Evolutionary conservation across 1,140 invertebrate species (phyloP).

Genomic region (Papilio dardanus): DNA sequence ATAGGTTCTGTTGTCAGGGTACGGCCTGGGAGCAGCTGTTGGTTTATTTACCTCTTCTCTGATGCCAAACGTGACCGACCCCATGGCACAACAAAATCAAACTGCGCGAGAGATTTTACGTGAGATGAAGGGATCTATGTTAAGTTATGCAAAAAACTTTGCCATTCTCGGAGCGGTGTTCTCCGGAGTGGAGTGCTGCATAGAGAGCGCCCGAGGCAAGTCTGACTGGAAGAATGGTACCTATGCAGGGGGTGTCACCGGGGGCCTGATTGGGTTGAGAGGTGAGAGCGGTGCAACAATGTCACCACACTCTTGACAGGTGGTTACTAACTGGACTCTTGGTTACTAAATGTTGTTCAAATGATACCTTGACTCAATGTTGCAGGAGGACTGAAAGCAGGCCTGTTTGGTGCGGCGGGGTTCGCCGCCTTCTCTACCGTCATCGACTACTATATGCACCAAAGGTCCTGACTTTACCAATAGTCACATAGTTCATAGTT

Average conservation of each 20-base stretch:
- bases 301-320: too few relatives aligned
- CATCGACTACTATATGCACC: slow-evolving; percentile 97
- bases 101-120: slow-evolving; percentile 91
- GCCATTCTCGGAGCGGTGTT: slow-evolving; percentile 96
- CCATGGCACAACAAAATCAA: slow-evolving; percentile 90
- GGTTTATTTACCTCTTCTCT: slow-evolving; percentile 98
- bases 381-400: slow-evolving; percentile 96
- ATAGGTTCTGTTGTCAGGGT: slow-evolving; percentile 85
- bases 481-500: slow-evolving; percentile 35
- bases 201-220: slow-evolving; percentile 96
- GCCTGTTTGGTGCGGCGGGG: slow-evolving; percentile 94
- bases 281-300: slow-evolving; percentile 82
- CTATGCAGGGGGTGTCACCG: slow-evolving; percentile 95
- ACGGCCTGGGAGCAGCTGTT: slow-evolving; percentile 95
- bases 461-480: slow-evolving; percentile 48
- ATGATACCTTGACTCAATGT: slow-evolving; percentile 59
- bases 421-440: slow-evolving; percentile 98
- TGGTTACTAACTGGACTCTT: too few relatives aligned
- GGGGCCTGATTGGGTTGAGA: slow-evolving; percentile 96
- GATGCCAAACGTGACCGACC: slow-evolving; percentile 91
- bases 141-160: slow-evolving; percentile 99
- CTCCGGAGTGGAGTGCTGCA: slow-evolving; percentile 95
- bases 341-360: background rate
- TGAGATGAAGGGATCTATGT: slow-evolving; percentile 96
- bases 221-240: slow-evolving; percentile 98